phyloP scores from a whole-genome alignment of 2,888 invertebrate species.

The Frankliniella intonsa region DNA sequence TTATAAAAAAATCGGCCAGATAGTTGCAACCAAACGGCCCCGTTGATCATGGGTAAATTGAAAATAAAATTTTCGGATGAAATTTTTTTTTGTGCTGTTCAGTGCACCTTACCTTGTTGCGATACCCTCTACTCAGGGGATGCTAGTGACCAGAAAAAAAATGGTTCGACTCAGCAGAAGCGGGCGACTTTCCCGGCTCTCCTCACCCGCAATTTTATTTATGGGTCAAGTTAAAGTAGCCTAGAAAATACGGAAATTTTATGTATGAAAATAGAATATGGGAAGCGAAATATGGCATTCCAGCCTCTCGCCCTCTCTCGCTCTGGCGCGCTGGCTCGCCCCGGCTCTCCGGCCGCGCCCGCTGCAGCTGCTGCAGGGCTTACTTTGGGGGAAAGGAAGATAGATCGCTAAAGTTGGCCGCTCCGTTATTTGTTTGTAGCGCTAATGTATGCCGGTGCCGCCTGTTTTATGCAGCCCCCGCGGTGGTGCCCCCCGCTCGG shows the following conservation, averaged over 20 bases:
- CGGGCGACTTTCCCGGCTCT: background rate
- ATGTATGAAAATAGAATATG: conserved; percentile 27
- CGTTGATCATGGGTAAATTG: no score
- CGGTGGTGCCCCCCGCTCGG: background rate
- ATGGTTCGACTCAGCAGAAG: no score
- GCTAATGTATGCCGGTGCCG: conserved; percentile 1
- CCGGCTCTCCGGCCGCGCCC: background rate
- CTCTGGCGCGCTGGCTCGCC: background rate
- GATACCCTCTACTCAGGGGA: no score
- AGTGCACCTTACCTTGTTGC: no score
- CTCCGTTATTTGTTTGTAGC: conserved; percentile 25
- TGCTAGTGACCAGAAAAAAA: no score
- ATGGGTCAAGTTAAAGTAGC: conserved; percentile 17
- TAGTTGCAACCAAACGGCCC: no score
- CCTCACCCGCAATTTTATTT: conserved; percentile 6
- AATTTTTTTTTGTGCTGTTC: no score
- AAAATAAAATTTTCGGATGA: no score
- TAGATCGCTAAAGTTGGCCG: conserved; percentile 24
- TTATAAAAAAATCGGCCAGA: no score
- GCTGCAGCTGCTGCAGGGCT: conserved; percentile 23
- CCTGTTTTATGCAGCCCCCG: conserved; percentile 4
- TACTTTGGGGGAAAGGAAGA: conserved; percentile 26
- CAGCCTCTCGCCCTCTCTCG: background rate
- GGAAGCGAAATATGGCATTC: conserved; percentile 9
- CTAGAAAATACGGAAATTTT: conserved; percentile 21